Base-by-base conservation (phyloP, 2,888 invertebrate genomes). In the Unio pictorum region DNA sequence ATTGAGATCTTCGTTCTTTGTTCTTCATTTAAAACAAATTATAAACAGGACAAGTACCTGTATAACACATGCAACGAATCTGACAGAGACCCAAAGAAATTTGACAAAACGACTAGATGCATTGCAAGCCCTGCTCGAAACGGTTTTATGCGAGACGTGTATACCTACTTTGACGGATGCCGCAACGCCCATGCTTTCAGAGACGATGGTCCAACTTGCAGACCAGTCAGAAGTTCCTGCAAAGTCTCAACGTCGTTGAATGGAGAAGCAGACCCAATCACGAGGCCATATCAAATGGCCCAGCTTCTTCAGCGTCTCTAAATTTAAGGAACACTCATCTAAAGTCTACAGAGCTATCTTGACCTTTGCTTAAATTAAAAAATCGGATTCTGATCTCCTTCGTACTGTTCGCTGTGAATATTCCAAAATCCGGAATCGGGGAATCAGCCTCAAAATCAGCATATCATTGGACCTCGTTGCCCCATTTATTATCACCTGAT, bases 401-500 rank as follows among this genome's bases (percentile, higher is more conserved):
- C 26, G 73, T 68, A n/a, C 67, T 66, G 15, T 61, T 66, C 28
- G 68, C 59, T 26, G 64, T 18, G 58, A 72, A 74, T 57, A 68
- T 18, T 8, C 65, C 60, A n/a, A 67, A 55, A 23, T 28, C 60
- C 26, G 45, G 58, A 5, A 76, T 72, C 3, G 76, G 76, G 17
- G 74, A 72, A 26, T 68, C 55, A 0, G 66, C 58, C 5, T 57
- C 67, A 30, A 71, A 54, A 4, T 67, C 71, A 18, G 69, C 68
- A 54, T 65, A 76, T 8, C 76, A 74, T 61, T 76, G 76, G 3
- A 74, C 68, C 55, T 76, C 76, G 55, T 76, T 74, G 28, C 76
- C 76, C 76, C 76, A 76, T 1, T 69, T 68, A 28, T 76, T 72
- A 64, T 74, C 70, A 7, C 74, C 67, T 55, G 66, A 72, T 23